A percentile compares a stretch with the other conserved stretches of the same genome.
Conservation (phyloP, 1,140 invertebrate species). For the Limonius californicus region DNA sequence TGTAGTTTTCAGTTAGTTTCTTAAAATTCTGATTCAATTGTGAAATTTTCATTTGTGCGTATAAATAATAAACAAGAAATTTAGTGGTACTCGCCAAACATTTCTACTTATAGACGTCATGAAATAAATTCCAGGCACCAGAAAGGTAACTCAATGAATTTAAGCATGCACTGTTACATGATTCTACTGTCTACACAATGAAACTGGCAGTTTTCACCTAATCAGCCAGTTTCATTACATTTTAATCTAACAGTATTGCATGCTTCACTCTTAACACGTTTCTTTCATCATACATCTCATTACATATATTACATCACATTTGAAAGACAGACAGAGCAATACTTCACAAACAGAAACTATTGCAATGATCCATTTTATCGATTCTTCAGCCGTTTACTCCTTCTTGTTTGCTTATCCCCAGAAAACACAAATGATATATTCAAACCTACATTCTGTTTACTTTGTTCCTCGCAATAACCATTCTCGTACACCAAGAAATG, state of each 20-base stretch:
- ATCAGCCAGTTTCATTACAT: background rate
- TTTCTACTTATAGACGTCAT: background rate
- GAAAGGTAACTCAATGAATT: background rate
- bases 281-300: conserved; percentile 10
- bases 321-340: conserved; percentile 28
- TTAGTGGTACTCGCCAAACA: background rate
- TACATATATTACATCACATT: conserved; percentile 17
- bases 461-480: too few species aligned
- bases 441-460: too few species aligned
- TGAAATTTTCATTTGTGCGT: background rate
- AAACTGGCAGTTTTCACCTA: background rate
- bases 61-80: background rate
- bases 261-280: conserved; percentile 19
- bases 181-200: background rate
- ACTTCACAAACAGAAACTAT: conserved; percentile 17
- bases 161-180: background rate
- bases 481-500: too few species aligned
- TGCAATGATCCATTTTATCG: background rate
- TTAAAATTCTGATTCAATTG: background rate
- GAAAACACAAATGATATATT: too few species aligned
- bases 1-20: background rate
- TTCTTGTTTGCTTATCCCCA: too few species aligned
- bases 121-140: background rate
- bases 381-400: too few species aligned
- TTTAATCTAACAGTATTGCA: background rate